Conservation (phyloP, 2,888 invertebrate genomes). For the Nomada goodeniana region DNA sequence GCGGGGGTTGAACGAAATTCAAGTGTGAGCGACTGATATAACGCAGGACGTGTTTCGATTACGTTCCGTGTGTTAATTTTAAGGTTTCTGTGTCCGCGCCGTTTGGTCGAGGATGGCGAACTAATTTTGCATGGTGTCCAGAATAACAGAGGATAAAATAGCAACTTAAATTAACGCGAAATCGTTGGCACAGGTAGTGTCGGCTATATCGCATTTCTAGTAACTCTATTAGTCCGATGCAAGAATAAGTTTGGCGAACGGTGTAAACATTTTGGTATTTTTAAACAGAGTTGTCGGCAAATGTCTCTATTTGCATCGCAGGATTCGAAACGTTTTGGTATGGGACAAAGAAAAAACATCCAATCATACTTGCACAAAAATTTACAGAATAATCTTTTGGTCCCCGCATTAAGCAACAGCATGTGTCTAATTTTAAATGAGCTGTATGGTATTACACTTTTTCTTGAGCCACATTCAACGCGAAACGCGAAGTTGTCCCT, state of each 20-base stretch:
- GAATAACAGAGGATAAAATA: constrained; percentile 1
- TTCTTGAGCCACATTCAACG: constrained; percentile 8
- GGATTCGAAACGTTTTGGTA: background rate
- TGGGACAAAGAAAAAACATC: background rate
- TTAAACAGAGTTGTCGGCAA: background rate
- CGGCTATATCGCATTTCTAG: constrained; percentile 41
- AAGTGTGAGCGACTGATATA: background rate
- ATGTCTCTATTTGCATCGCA: background rate
- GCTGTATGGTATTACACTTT: constrained; percentile 19
- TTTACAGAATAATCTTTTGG: background rate
- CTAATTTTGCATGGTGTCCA: background rate
- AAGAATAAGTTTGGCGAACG: background rate
- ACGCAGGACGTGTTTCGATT: no score
- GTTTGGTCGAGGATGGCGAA: background rate
- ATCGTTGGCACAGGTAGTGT: constrained; percentile 28
- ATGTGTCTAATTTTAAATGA: constrained; percentile 24
- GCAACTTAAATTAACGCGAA: constrained; percentile 2
- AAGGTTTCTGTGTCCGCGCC: background rate
- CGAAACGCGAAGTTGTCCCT: constrained; percentile 34
- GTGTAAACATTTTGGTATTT: constrained; percentile 20
- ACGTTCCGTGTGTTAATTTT: background rate
- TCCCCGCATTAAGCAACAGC: constrained; percentile 2
- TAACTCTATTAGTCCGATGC: constrained; percentile 35
- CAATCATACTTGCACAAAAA: background rate
- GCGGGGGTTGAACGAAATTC: constrained; percentile 27